A percentile compares a stretch with the other conserved stretches of the same genome.
Conservation (phyloP, 1,140 invertebrate species). For the Manduca sexta region DNA sequence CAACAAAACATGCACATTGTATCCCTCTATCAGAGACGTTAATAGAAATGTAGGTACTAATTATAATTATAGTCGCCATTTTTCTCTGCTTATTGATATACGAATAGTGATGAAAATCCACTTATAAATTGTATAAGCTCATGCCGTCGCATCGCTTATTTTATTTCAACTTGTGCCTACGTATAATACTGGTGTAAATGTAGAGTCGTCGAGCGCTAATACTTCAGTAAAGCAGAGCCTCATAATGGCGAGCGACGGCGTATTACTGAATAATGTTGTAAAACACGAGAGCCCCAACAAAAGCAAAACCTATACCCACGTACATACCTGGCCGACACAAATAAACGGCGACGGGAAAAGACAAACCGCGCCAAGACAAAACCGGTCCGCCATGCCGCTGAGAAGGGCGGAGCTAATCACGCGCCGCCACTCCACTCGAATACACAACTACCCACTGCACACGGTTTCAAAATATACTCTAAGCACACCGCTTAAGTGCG, state of each 20-base stretch:
- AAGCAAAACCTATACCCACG: background rate
- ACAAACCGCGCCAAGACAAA: constrained; percentile 40
- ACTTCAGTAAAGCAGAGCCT: too few relatives aligned
- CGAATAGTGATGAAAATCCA: too few relatives aligned
- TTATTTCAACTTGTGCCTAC: too few relatives aligned
- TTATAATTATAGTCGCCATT: too few relatives aligned
- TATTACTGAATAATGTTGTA: background rate
- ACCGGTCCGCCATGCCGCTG: constrained; percentile 55
- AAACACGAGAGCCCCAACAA: background rate
- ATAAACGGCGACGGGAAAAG: constrained; percentile 49
- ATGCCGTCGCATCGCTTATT: too few relatives aligned
- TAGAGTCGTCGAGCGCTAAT: too few relatives aligned
- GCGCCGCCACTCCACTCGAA: constrained; percentile 17
- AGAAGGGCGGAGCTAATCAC: constrained; percentile 61
- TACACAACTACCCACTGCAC: constrained; percentile 18
- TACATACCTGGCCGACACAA: constrained; percentile 7
- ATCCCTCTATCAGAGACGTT: too few relatives aligned
- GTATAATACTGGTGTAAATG: too few relatives aligned
- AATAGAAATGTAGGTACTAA: too few relatives aligned
- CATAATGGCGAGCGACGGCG: background rate
- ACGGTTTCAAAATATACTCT: constrained; percentile 37
- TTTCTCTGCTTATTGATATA: too few relatives aligned
- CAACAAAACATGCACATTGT: too few relatives aligned
- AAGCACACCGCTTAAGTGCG: constrained; percentile 23
- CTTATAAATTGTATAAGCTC: too few relatives aligned